These are phyloP conservation scores for Zhuqinia jingwanae DNA, from an alignment of 2,888 invertebrate genomes.

Conservation along the genomic window DNA sequence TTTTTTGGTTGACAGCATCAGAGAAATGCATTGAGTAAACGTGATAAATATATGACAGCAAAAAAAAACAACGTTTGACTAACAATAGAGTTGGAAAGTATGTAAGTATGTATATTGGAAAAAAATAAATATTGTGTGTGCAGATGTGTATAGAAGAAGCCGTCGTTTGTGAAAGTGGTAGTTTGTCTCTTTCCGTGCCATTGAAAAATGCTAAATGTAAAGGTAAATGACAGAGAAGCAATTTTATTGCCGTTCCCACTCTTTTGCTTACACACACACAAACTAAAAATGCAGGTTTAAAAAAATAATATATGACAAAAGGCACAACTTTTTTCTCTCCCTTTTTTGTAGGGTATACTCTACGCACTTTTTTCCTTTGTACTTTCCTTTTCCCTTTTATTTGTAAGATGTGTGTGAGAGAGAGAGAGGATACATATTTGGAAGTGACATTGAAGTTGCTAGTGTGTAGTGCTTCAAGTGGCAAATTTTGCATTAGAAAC, in stretches of 20 bases:
- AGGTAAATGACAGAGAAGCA: constrained; percentile 62
- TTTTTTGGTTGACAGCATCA: background rate
- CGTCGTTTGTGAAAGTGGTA: constrained; percentile 48
- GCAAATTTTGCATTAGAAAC: no score
- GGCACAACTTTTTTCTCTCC: constrained; percentile 6
- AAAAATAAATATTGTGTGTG: no score
- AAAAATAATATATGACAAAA: constrained; percentile 39
- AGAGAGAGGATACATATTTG: no score
- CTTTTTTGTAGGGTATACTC: background rate
- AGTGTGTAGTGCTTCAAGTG: no score
- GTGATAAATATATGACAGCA: constrained; percentile 62
- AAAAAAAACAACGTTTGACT: constrained; percentile 32
- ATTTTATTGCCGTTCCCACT: constrained; percentile 47
- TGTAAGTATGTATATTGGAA: no score
- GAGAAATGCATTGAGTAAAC: constrained; percentile 25
- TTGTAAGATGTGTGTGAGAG: no score
- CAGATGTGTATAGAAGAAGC: constrained; percentile 14
- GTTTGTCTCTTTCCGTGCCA: constrained; percentile 60
- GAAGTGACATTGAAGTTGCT: no score
- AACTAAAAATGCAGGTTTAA: constrained; percentile 9
- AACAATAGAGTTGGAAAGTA: constrained; percentile 22
- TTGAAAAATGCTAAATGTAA: constrained; percentile 63
- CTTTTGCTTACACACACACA: background rate
- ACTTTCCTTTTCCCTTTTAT: no score
- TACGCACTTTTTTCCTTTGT: background rate